Percentiles rank a stretch among this genome's conserved stretches.
Evolutionary conservation across 64 coral and sea anemone species (phyloP).

Genomic region (Catalaphyllia jardinei): DNA sequence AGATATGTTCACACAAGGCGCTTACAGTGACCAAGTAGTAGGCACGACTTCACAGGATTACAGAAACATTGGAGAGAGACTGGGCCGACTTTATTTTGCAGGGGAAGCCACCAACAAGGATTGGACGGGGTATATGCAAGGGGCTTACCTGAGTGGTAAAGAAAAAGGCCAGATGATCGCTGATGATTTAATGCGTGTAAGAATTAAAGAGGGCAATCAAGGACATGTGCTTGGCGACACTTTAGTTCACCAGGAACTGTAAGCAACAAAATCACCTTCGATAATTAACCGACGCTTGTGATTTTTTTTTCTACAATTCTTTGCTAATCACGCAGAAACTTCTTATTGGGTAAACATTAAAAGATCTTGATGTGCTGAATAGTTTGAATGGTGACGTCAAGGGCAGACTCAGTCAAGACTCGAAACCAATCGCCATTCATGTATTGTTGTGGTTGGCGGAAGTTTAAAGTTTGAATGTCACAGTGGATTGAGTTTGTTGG

Average conservation of each 20-base stretch:
- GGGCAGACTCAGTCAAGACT: too few species aligned
- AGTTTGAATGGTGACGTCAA: too few species aligned
- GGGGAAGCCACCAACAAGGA: conserved; percentile 43
- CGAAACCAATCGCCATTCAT: too few species aligned
- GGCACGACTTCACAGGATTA: conserved; percentile 11
- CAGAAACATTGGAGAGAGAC: neutral
- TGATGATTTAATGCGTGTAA: neutral
- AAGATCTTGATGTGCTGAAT: too few species aligned
- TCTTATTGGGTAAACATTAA: too few species aligned
- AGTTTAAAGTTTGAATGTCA: too few species aligned
- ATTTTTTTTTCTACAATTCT: too few species aligned
- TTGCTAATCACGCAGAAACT: too few species aligned
- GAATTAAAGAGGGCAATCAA: too few species aligned
- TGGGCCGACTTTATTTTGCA: conserved; percentile 38
- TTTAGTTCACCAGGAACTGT: neutral
- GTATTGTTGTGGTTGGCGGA: too few species aligned
- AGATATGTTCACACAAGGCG: conserved; percentile 18
- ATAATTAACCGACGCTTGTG: too few species aligned
- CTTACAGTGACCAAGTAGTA: conserved; percentile 28
- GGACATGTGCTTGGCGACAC: neutral
- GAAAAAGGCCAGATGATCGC: conserved; percentile 20
- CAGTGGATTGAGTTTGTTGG: too few species aligned
- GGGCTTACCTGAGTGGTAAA: conserved; percentile 37
- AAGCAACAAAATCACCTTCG: neutral
- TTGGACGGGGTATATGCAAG: conserved; percentile 55